These are phyloP conservation scores for Argopecten irradians DNA, from an alignment of 1,140 invertebrate species.

Conservation along the genomic window DNA sequence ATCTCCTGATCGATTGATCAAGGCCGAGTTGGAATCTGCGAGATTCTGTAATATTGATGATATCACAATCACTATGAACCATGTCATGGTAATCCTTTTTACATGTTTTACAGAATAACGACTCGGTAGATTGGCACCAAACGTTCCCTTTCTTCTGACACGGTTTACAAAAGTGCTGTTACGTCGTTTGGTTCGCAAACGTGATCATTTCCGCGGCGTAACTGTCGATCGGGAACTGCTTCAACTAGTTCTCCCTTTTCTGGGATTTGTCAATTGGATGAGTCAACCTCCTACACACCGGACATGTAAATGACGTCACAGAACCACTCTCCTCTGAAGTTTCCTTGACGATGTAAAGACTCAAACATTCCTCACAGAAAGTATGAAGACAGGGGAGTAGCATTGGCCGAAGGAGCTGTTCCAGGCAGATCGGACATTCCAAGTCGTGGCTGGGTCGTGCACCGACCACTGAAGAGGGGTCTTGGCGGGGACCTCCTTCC, in stretches of 20 bases:
- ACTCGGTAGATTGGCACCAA: slow-evolving; percentile 25
- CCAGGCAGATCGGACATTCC: slow-evolving; percentile 70
- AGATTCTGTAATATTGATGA: neutral
- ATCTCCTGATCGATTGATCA: neutral
- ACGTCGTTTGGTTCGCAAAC: neutral
- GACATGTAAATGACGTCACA: slow-evolving; percentile 9
- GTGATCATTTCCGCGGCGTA: slow-evolving; percentile 13
- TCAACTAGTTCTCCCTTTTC: neutral
- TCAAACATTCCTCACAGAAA: slow-evolving; percentile 88
- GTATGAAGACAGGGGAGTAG: slow-evolving; percentile 93
- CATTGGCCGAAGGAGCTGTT: slow-evolving; percentile 80
- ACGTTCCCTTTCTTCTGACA: neutral
- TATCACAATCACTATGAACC: neutral
- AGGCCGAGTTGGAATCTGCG: neutral
- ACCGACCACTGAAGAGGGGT: neutral
- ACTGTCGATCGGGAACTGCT: neutral
- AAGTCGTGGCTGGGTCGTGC: slow-evolving; percentile 14
- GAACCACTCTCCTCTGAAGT: neutral
- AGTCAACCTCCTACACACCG: slow-evolving; percentile 32
- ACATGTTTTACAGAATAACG: neutral
- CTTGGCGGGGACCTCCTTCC: neutral
- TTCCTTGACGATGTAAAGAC: slow-evolving; percentile 48
- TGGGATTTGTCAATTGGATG: neutral
- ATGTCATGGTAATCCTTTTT: neutral
- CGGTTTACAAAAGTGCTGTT: neutral